Evolutionary conservation across 2,113 vertebrate species (phyloP).

Genomic region (Canis aureus): DNA sequence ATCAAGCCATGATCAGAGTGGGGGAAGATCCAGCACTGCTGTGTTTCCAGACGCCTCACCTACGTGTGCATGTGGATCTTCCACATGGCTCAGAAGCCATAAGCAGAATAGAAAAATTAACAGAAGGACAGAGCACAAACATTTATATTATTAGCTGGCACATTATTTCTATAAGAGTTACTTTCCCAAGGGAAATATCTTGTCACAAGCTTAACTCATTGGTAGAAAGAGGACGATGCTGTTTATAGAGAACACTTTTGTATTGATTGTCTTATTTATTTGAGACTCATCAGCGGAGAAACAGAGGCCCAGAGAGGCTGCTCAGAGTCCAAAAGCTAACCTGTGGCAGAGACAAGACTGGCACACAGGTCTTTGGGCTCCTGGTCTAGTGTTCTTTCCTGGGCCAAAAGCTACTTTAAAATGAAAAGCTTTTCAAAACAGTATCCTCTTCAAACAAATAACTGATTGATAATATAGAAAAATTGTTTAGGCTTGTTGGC

Average conservation of each 20-base stretch:
- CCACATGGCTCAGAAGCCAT: not conserved
- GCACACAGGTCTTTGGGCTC: not conserved
- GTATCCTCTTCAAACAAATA: conserved; percentile 18
- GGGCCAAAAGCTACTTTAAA: not conserved
- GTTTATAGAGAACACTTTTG: not conserved
- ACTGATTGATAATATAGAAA: not conserved
- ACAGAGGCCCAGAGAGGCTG: not conserved
- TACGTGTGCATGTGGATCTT: not conserved
- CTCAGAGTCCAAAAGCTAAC: not conserved
- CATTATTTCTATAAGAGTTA: not conserved
- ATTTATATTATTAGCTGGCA: not conserved
- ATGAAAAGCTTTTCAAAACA: conserved; percentile 4
- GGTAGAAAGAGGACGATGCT: not conserved
- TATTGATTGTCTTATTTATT: not conserved
- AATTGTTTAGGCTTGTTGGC: not conserved
- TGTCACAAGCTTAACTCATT: not conserved
- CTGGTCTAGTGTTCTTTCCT: not conserved
- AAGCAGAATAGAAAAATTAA: not conserved
- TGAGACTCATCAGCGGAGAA: not conserved
- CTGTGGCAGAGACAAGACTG: fast-evolving
- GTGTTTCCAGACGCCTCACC: not conserved
- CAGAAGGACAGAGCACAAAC: not conserved
- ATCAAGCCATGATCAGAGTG: not conserved
- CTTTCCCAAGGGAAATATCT: not conserved
- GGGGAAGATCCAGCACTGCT: not conserved